Evolutionary conservation across 2,113 vertebrate species (phyloP), one percentile per base, ranked within the genome.

Genomic region (Esox niger): DNA sequence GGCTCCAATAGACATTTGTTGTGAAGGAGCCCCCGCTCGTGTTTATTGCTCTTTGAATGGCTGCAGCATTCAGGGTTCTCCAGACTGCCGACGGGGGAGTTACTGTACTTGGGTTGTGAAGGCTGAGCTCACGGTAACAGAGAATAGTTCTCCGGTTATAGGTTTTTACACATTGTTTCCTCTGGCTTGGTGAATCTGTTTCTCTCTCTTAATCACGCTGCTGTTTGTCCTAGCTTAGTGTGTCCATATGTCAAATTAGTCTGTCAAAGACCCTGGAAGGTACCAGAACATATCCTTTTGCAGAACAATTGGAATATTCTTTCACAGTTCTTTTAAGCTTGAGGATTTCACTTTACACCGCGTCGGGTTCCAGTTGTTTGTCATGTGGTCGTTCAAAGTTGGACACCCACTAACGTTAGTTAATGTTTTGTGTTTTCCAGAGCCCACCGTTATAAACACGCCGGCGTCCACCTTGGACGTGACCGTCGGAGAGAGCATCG

Each of bases 401-500:
- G 8, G 8, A 10, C 13, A 26, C 25, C 25, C 54, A 56, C 25
- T 21, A 54, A 54, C 35, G 5, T 5, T 11, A 17, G 35, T 25
- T 13, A 17, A 3, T 32, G 32, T 71, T 7, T 27, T 38, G 29
- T 73, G 52, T 82, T 33, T 71, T 89, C 43, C 75, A 99, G 97
- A 98, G 84, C 90, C 96, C 2, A 99, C 96, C 1, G 46, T 90
- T 66, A 95, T 99, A n/a, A 94, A 92, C 67, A 94, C 95, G 1
- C 91, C 88, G 1, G 94, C 97, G 2, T 83, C 93, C 71, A 95
- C 95, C 8, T 91, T 97, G 94, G 97, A 98, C 25, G 93, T 98
- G 80, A 96, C 95, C 0, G 96, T 97, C 8, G 97, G 97, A 4
- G 97, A 99, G 29, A 98, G 97, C 70, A 97, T 98, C 3, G 95